Conservation (phyloP, 2,888 invertebrate species). For the Drosophila limbata region DNA sequence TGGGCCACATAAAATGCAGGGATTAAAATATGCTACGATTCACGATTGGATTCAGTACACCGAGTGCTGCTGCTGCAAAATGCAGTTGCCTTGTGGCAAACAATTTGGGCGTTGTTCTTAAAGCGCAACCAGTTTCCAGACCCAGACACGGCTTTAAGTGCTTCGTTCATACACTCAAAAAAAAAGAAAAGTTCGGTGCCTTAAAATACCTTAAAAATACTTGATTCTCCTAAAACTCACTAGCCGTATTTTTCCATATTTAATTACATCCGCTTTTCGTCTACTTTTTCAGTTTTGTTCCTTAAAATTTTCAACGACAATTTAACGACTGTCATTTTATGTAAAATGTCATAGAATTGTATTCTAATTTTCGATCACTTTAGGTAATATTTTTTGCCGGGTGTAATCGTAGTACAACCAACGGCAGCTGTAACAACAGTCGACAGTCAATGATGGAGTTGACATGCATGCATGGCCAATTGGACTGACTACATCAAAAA, state of each 20-base stretch:
- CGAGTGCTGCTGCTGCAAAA: conserved; percentile 31
- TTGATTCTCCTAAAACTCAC: no score
- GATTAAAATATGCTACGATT: conserved; percentile 61
- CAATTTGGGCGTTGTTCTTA: conserved; percentile 26
- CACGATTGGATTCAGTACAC: conserved; percentile 20
- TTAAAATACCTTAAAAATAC: no score
- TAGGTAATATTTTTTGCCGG: no score
- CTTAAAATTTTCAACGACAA: no score
- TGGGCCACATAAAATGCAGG: conserved; percentile 58
- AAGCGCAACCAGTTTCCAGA: conserved; percentile 17
- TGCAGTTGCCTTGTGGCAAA: conserved; percentile 38
- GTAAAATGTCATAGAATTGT: no score
- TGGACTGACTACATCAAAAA: conserved; percentile 75
- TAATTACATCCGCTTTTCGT: no score
- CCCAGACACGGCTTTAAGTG: conserved; percentile 17
- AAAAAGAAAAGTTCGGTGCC: no score
- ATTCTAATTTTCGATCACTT: no score
- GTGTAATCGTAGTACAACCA: no score
- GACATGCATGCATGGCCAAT: conserved; percentile 34
- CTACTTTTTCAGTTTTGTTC: no score
- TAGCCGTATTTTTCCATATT: no score
- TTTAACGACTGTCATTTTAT: no score
- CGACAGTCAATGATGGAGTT: conserved; percentile 50
- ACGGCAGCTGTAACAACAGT: conserved; percentile 32
- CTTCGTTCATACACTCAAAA: conserved; percentile 1